A percentile compares a stretch with the other conserved stretches of the same genome.
Conservation (phyloP, 1,140 invertebrate genomes). For the Leptinotarsa defecta region DNA sequence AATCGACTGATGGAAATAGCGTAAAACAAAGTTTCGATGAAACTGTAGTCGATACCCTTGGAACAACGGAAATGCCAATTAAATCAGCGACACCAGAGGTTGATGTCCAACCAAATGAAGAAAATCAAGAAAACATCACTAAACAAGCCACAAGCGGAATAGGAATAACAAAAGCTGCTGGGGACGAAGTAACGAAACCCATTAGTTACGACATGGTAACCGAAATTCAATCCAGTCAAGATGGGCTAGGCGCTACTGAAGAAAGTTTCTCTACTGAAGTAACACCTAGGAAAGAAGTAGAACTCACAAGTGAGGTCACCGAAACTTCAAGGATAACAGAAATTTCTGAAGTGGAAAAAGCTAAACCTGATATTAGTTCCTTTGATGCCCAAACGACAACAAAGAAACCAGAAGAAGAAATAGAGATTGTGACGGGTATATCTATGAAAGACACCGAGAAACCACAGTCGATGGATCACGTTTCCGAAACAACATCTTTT, state of each 20-base stretch:
- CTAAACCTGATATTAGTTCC: background rate
- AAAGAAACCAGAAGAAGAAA: constrained; percentile 36
- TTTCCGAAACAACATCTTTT: constrained; percentile 34
- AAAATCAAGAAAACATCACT: background rate
- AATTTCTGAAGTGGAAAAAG: background rate
- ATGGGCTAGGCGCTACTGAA: too few species aligned
- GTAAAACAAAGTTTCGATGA: too few species aligned
- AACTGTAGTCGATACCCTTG: too few species aligned
- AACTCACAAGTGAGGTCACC: background rate
- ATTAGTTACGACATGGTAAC: too few species aligned
- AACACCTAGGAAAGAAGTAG: too few species aligned
- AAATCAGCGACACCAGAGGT: too few species aligned
- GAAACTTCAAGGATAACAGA: background rate
- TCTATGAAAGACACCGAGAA: constrained; percentile 38
- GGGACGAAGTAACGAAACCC: too few species aligned
- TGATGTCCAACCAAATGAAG: background rate
- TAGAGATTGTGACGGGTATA: constrained; percentile 39
- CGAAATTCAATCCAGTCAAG: too few species aligned
- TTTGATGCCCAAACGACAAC: background rate
- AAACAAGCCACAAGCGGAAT: background rate
- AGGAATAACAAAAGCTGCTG: background rate
- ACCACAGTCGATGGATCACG: constrained; percentile 39
- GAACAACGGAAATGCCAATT: too few species aligned
- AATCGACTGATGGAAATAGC: too few species aligned
- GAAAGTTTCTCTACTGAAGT: too few species aligned